Conservation (phyloP, 1,140 invertebrate genomes). For the Kradibia gibbosae region DNA sequence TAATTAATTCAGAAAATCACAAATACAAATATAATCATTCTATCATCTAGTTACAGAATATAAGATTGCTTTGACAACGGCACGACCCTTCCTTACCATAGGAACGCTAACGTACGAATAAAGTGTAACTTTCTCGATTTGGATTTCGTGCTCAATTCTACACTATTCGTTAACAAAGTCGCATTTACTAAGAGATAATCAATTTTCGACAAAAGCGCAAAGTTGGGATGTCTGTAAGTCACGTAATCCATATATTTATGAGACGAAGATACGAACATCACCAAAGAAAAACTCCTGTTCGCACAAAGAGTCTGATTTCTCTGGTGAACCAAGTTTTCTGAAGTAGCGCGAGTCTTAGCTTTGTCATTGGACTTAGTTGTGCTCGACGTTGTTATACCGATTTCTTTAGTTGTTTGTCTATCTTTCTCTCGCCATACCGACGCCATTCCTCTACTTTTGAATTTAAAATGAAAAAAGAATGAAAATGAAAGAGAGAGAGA, state of each 20-base stretch:
- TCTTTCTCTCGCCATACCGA: not conserved
- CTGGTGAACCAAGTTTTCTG: slow-evolving; percentile 7
- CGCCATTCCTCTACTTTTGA: not conserved
- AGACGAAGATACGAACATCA: slow-evolving; percentile 22
- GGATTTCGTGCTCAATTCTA: slow-evolving; percentile 16
- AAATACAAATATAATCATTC: slow-evolving; percentile 38
- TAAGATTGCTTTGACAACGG: not conserved
- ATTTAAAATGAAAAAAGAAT: not conserved
- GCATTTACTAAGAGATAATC: not conserved
- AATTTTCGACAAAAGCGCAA: slow-evolving; percentile 7
- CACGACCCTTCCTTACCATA: not conserved
- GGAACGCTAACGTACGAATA: no score
- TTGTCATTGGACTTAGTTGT: no score
- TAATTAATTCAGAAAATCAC: not conserved
- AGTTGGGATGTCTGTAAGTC: not conserved
- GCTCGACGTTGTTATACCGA: not conserved
- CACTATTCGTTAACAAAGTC: not conserved
- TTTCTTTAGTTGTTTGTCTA: not conserved
- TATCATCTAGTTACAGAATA: slow-evolving; percentile 22
- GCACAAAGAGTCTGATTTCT: slow-evolving; percentile 21
- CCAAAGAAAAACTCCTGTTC: not conserved
- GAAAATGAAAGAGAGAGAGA: not conserved
- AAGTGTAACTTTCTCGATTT: slow-evolving; percentile 3
- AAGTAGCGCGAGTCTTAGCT: not conserved
- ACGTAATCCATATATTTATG: slow-evolving; percentile 38